Percentiles rank a stretch among this genome's conserved stretches.
These are phyloP conservation scores for Melanostigma gelatinosum DNA, from an alignment of 2,113 vertebrate genomes.

Conservation along the genomic window DNA sequence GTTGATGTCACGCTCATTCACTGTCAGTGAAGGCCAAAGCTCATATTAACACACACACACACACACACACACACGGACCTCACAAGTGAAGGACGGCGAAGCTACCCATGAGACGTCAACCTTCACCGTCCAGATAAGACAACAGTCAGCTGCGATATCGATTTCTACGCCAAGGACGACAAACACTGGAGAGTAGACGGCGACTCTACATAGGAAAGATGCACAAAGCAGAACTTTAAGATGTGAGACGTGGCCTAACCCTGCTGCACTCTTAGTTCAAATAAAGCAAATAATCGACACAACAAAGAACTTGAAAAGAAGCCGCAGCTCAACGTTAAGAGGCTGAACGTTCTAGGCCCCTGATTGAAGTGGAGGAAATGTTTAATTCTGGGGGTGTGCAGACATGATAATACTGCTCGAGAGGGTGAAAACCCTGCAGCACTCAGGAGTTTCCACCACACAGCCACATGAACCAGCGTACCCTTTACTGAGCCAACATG, in stretches of 20 bases:
- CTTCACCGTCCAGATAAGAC: slow-evolving; percentile 59
- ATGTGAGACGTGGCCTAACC: background rate
- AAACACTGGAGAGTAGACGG: background rate
- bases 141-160: background rate
- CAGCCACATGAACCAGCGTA: background rate
- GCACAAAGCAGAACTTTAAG: background rate
- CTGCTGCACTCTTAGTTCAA: background rate
- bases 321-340: too few relatives aligned
- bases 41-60: background rate
- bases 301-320: background rate
- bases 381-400: background rate
- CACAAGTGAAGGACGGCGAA: slow-evolving; percentile 8
- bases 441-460: slow-evolving; percentile 14
- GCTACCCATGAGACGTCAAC: slow-evolving; percentile 50
- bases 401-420: background rate
- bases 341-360: too few relatives aligned
- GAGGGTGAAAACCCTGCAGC: background rate
- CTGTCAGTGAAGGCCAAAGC: background rate
- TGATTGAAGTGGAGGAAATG: background rate
- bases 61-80: too few relatives aligned
- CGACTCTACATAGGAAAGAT: background rate
- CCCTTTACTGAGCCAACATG: background rate
- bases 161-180: slow-evolving; percentile 22
- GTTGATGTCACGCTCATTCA: background rate
- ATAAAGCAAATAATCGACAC: background rate